A percentile compares a stretch with the other conserved stretches of the same genome.
Conservation (phyloP, 2,888 invertebrate genomes). For the Hydraecia micacea region DNA sequence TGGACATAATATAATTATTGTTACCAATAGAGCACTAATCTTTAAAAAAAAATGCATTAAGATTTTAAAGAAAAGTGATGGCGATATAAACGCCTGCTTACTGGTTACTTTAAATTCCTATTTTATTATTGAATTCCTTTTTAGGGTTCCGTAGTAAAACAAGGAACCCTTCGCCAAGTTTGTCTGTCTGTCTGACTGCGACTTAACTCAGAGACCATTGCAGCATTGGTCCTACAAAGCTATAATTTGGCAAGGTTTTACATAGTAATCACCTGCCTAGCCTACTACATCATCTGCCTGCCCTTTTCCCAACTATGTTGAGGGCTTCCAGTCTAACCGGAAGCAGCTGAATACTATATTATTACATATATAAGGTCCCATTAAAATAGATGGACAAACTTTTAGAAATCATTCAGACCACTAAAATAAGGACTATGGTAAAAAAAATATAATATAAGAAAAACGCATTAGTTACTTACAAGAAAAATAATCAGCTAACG, state of each 20-base stretch:
- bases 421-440: too few species aligned
- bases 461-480: too few species aligned
- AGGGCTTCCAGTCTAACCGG: too few species aligned
- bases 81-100: not conserved
- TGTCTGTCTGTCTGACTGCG: not conserved
- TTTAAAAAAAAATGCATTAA: not conserved
- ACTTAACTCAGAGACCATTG: not conserved
- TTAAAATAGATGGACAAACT: too few species aligned
- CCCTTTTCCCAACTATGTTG: not conserved
- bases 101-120: not conserved
- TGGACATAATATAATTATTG: not conserved
- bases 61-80: not conserved
- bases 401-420: too few species aligned
- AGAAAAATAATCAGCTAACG: too few species aligned
- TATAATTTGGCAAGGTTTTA: not conserved
- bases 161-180: not conserved
- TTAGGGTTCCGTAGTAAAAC: not conserved
- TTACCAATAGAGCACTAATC: not conserved
- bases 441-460: too few species aligned
- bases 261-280: not conserved
- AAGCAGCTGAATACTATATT: not conserved
- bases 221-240: not conserved
- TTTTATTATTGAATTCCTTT: not conserved
- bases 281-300: not conserved
- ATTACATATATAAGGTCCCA: too few species aligned